phyloP scores from a whole-genome alignment of 1,140 invertebrate genomes.

The Andrena cerasifolii region DNA sequence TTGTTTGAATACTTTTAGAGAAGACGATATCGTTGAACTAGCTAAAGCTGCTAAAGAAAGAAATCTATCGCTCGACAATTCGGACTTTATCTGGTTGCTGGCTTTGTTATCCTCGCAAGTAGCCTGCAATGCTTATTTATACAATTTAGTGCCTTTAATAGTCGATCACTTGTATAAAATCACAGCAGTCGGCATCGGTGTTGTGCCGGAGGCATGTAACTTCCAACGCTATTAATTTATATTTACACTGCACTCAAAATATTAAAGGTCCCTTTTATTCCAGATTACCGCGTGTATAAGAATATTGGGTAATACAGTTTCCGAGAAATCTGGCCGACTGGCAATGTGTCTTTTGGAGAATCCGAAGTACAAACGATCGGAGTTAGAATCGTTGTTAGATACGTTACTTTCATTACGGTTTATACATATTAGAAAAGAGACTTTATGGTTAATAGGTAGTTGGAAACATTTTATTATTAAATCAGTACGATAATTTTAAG shows the following conservation, averaged over 20 bases:
- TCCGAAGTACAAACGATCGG: slow-evolving; percentile 61
- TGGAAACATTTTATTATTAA: slow-evolving; percentile 16
- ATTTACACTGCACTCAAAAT: neutral
- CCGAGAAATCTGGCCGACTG: slow-evolving; percentile 64
- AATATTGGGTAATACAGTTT: slow-evolving; percentile 72
- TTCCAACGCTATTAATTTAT: slow-evolving; percentile 6
- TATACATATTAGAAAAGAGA: slow-evolving; percentile 74
- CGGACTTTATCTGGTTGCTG: slow-evolving; percentile 72
- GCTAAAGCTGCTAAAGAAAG: slow-evolving; percentile 46
- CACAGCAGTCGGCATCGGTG: neutral
- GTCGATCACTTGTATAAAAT: slow-evolving; percentile 48
- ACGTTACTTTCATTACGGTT: slow-evolving; percentile 70
- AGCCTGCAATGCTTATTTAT: slow-evolving; percentile 57
- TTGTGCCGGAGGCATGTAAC: slow-evolving; percentile 30
- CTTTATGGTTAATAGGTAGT: slow-evolving; percentile 77
- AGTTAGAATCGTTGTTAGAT: slow-evolving; percentile 56
- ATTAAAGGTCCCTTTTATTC: slow-evolving; percentile 24
- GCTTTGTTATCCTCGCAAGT: slow-evolving; percentile 73
- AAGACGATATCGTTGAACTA: slow-evolving; percentile 66
- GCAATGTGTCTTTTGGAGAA: slow-evolving; percentile 68
- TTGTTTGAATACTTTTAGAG: slow-evolving; percentile 60
- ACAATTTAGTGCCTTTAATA: slow-evolving; percentile 39
- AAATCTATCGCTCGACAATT: slow-evolving; percentile 49
- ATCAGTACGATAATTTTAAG: slow-evolving; percentile 3
- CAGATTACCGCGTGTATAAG: slow-evolving; percentile 73